A percentile compares a stretch with the other conserved stretches of the same genome.
Evolutionary conservation across 2,113 vertebrate species (phyloP).

Genomic region (Pedionomus torquatus): DNA sequence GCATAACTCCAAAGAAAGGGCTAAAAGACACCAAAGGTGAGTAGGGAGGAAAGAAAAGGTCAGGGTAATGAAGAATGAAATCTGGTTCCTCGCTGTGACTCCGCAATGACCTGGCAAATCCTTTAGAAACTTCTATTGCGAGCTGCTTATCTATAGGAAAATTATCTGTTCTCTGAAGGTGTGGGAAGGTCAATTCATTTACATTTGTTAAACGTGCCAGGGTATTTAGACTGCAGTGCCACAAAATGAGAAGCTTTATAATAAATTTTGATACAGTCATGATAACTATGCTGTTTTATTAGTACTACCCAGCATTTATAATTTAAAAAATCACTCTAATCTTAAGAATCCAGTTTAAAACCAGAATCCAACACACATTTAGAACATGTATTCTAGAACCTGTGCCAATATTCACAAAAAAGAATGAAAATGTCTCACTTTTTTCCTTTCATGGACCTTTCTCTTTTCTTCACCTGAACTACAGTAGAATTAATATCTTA

Average conservation of each 20-base stretch:
- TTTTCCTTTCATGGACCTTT: background rate
- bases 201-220: background rate
- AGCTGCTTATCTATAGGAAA: background rate
- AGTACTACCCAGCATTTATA: background rate
- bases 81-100: background rate
- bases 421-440: background rate
- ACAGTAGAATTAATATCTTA: background rate
- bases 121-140: background rate
- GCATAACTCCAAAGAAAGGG: background rate
- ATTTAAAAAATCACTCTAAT: background rate
- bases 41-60: background rate
- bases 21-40: background rate
- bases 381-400: background rate
- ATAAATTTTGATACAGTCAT: background rate
- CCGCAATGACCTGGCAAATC: background rate
- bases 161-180: background rate
- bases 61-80: background rate
- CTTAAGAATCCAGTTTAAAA: background rate
- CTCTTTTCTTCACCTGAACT: background rate
- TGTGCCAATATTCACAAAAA: background rate
- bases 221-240: background rate
- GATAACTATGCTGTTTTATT: background rate
- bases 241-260: background rate
- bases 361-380: background rate
- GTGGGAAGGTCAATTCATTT: background rate